A percentile compares a stretch with the other conserved stretches of the same genome.
Conservation (phyloP, 92 coral and sea anemone genomes). For the Nematostella vectensis region DNA sequence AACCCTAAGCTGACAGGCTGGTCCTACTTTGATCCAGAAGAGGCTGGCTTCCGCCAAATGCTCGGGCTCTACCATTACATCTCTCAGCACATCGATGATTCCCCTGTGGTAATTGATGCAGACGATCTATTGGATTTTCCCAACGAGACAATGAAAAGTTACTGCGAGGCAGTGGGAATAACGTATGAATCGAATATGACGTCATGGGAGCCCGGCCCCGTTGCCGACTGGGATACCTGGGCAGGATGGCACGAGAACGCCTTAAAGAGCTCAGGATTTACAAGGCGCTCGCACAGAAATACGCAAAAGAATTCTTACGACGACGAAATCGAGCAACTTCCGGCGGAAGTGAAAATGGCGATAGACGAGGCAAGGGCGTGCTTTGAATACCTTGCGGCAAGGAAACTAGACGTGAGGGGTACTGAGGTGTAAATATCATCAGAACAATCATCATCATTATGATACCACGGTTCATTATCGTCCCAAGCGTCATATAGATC, state of each 20-base stretch:
- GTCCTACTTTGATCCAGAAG: slow-evolving; percentile 79
- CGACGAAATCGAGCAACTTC: slow-evolving; percentile 25
- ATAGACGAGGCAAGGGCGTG: slow-evolving; percentile 44
- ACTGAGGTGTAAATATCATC: too few relatives aligned
- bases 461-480: too few relatives aligned
- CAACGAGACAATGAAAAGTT: slow-evolving; percentile 63
- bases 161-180: slow-evolving; percentile 81
- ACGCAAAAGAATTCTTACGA: slow-evolving; percentile 4
- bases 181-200: slow-evolving; percentile 80
- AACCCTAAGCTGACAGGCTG: slow-evolving; percentile 96
- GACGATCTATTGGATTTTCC: slow-evolving; percentile 85
- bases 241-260: slow-evolving; percentile 94
- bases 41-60: slow-evolving; percentile 90
- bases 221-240: slow-evolving; percentile 88
- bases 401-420: slow-evolving; percentile 19
- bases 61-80: slow-evolving; percentile 68
- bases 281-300: slow-evolving; percentile 25
- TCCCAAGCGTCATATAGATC: too few relatives aligned
- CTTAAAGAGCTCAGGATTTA: slow-evolving; percentile 78
- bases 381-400: slow-evolving; percentile 37
- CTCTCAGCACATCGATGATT: slow-evolving; percentile 39
- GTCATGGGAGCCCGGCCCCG: slow-evolving; percentile 81
- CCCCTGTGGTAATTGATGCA: slow-evolving; percentile 86
- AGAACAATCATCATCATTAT: too few relatives aligned
- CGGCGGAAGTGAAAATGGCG: slow-evolving; percentile 38